Evolutionary conservation across 2,888 invertebrate species (phyloP).

Genomic region (Callyntrura sp.): DNA sequence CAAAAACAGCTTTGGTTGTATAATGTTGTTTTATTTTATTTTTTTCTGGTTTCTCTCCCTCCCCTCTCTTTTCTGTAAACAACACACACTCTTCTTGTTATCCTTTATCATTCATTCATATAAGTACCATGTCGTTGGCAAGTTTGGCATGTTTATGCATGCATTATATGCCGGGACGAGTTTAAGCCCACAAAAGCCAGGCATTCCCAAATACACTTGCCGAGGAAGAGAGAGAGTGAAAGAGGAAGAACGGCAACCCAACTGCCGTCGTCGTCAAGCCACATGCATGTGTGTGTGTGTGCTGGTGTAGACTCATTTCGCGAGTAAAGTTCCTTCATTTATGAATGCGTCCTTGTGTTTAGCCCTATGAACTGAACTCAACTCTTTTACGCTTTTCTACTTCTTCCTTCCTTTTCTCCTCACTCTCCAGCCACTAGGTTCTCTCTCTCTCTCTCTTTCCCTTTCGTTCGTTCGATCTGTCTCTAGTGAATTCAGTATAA

Average conservation of each 20-base stretch:
- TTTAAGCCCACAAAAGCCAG: slow-evolving; percentile 74
- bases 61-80: slow-evolving; percentile 27
- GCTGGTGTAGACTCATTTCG: slow-evolving; percentile 34
- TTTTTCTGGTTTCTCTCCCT: background rate
- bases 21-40: slow-evolving; percentile 38
- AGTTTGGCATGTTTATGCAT: slow-evolving; percentile 75
- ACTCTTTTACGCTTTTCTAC: slow-evolving; percentile 72
- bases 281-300: slow-evolving; percentile 21
- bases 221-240: slow-evolving; percentile 21
- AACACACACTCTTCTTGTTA: slow-evolving; percentile 58
- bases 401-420: slow-evolving; percentile 71
- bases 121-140: slow-evolving; percentile 72
- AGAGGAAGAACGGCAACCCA: slow-evolving; percentile 52
- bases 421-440: slow-evolving; percentile 45
- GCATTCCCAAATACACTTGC: slow-evolving; percentile 54
- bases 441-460: slow-evolving; percentile 6
- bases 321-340: slow-evolving; percentile 53
- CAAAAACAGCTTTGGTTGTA: slow-evolving; percentile 41
- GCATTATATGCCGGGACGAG: slow-evolving; percentile 65
- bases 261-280: background rate
- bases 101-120: slow-evolving; percentile 68
- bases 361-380: slow-evolving; percentile 67
- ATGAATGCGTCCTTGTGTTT: slow-evolving; percentile 59
- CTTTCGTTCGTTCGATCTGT: background rate
- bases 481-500: slow-evolving; percentile 42